A percentile compares a stretch with the other conserved stretches of the same genome.
Evolutionary conservation across 2,888 invertebrate species (phyloP).

Genomic region (Spodoptera littoralis): DNA sequence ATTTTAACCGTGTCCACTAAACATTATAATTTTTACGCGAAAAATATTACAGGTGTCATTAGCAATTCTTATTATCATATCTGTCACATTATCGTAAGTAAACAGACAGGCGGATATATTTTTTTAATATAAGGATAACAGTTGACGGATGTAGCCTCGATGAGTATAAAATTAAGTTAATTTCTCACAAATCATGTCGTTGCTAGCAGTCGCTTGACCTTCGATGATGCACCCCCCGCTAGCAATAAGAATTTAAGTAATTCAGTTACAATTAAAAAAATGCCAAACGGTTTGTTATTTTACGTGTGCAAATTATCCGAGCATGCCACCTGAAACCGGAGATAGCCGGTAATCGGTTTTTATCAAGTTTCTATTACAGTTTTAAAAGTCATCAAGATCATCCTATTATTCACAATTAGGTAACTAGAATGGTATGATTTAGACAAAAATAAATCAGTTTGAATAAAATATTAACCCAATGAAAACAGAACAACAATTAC

Average conservation of each 20-base stretch:
- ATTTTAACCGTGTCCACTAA: neutral
- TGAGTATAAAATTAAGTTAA: slow-evolving; percentile 25
- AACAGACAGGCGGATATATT: slow-evolving; percentile 22
- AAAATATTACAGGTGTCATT: slow-evolving; percentile 13
- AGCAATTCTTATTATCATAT: slow-evolving; percentile 35
- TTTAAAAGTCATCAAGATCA: slow-evolving; percentile 32
- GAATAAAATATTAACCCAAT: too few species aligned
- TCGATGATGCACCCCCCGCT: slow-evolving; percentile 40
- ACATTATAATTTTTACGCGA: slow-evolving; percentile 10
- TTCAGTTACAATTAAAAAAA: slow-evolving; percentile 26
- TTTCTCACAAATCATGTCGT: slow-evolving; percentile 20
- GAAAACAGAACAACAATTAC: too few species aligned
- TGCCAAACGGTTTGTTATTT: slow-evolving; percentile 10
- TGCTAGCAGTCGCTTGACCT: slow-evolving; percentile 25
- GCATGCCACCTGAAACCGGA: slow-evolving; percentile 18
- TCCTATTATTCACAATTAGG: neutral
- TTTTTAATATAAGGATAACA: slow-evolving; percentile 6
- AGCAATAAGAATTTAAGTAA: slow-evolving; percentile 16
- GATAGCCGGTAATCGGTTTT: slow-evolving; percentile 7
- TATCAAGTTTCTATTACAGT: slow-evolving; percentile 19
- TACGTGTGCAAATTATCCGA: slow-evolving; percentile 30
- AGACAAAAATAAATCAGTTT: too few species aligned
- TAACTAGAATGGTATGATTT: too few species aligned
- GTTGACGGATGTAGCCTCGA: slow-evolving; percentile 6
- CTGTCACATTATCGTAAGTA: slow-evolving; percentile 43